These are phyloP conservation scores for Ganaspis brasiliensis DNA, from an alignment of 2,888 invertebrate genomes.

Conservation along the genomic window DNA sequence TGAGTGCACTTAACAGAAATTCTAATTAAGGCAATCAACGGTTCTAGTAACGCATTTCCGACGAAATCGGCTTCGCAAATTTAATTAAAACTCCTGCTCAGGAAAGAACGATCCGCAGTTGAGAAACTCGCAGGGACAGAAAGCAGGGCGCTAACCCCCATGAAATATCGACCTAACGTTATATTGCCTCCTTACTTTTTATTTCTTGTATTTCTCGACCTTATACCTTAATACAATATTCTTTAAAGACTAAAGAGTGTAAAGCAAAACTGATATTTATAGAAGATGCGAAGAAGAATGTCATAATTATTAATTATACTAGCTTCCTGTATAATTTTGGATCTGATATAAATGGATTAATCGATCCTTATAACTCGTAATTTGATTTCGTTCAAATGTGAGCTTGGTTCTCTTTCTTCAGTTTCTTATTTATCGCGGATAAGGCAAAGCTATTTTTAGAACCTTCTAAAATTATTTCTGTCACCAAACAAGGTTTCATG, in stretches of 20 bases:
- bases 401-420: too few relatives aligned
- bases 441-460: too few relatives aligned
- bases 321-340: neutral
- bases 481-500: too few relatives aligned
- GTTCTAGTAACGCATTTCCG: neutral
- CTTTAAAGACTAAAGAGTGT: neutral
- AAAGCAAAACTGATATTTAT: neutral
- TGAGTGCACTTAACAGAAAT: neutral
- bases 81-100: slow-evolving; percentile 59
- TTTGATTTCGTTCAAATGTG: too few relatives aligned
- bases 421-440: too few relatives aligned
- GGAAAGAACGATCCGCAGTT: slow-evolving; percentile 6
- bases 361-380: too few relatives aligned
- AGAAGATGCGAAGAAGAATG: neutral
- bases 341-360: too few relatives aligned
- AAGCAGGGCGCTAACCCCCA: slow-evolving; percentile 73
- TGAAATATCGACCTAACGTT: slow-evolving; percentile 71
- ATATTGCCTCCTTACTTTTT: neutral
- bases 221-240: neutral
- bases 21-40: slow-evolving; percentile 15
- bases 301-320: neutral
- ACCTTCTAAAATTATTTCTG: too few relatives aligned
- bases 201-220: neutral
- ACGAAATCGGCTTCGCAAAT: slow-evolving; percentile 51
- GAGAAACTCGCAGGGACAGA: slow-evolving; percentile 12